Conservation (phyloP, 2,888 invertebrate species). For the Hirtodrosophila trivittata region DNA sequence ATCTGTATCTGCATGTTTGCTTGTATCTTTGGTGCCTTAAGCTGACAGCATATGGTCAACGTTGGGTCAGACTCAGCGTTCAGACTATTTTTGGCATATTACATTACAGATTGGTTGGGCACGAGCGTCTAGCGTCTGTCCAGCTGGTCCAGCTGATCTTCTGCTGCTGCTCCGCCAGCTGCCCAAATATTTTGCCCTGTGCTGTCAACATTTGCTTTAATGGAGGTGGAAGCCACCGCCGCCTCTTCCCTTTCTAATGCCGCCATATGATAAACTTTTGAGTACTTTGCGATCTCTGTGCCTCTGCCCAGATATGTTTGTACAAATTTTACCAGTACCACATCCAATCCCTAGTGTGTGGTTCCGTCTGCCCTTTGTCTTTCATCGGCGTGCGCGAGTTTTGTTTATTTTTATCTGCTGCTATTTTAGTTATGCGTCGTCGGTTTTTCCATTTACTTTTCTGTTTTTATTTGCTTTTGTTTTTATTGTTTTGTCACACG, state of each 20-base stretch:
- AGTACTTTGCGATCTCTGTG: neutral
- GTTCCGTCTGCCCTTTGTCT: conserved; percentile 51
- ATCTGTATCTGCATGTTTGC: conserved; percentile 1
- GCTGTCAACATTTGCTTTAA: conserved; percentile 39
- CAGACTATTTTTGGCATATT: conserved; percentile 61
- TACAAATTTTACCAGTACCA: conserved; percentile 2
- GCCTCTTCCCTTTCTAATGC: neutral
- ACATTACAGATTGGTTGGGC: conserved; percentile 31
- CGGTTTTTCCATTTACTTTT: conserved; percentile 52
- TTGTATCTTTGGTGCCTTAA: conserved; percentile 13
- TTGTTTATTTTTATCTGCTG: conserved; percentile 65
- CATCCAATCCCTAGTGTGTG: conserved; percentile 10
- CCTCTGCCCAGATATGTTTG: conserved; percentile 4
- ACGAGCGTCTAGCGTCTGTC: neutral
- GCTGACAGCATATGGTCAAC: conserved; percentile 60
- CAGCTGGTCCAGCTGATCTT: neutral
- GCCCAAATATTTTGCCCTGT: conserved; percentile 66
- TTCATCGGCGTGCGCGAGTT: conserved; percentile 49
- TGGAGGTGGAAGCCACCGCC: neutral
- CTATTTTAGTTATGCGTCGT: conserved; percentile 58
- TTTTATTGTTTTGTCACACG: conserved; percentile 43
- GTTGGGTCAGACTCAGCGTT: conserved; percentile 21
- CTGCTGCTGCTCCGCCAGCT: conserved; percentile 43
- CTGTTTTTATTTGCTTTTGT: conserved; percentile 12
- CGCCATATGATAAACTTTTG: conserved; percentile 20